phyloP scores from a whole-genome alignment of 2,888 invertebrate genomes.

The Chrysopilus asiliformis region DNA sequence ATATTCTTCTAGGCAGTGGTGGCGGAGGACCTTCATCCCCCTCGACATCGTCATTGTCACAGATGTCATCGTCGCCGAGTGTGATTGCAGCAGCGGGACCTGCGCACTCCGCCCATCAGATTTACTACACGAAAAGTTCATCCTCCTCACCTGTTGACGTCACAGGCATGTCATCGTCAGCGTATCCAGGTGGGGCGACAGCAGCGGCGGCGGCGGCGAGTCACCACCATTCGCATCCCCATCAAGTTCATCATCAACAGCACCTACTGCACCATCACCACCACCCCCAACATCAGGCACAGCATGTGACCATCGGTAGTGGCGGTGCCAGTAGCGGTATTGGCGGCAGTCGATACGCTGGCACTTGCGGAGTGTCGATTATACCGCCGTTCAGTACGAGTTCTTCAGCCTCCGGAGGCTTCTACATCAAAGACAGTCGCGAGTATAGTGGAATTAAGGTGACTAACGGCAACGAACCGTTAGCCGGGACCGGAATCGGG shows the following conservation, averaged over 20 bases:
- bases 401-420: slow-evolving; percentile 7
- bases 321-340: too few relatives aligned
- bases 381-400: slow-evolving; percentile 5
- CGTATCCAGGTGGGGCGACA: slow-evolving; percentile 4
- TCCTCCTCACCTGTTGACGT: slow-evolving; percentile 13
- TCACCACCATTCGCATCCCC: too few relatives aligned
- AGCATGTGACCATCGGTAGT: neutral
- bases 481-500: neutral
- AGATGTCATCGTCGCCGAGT: slow-evolving; percentile 10
- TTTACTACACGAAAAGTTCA: neutral
- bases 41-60: slow-evolving; percentile 19
- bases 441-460: slow-evolving; percentile 9
- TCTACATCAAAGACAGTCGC: slow-evolving; percentile 9
- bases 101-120: slow-evolving; percentile 7
- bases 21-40: slow-evolving; percentile 27
- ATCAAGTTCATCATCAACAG: slow-evolving; percentile 6
- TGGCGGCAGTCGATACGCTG: slow-evolving; percentile 22
- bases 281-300: slow-evolving; percentile 11
- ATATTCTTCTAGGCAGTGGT: too few relatives aligned
- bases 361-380: slow-evolving; percentile 7
- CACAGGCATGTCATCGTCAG: slow-evolving; percentile 9
- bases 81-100: slow-evolving; percentile 14
- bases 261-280: slow-evolving; percentile 9
- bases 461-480: slow-evolving; percentile 1
- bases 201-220: too few relatives aligned